These are phyloP conservation scores for Jacana jacana DNA, from an alignment of 2,113 vertebrate species.

Conservation along the genomic window DNA sequence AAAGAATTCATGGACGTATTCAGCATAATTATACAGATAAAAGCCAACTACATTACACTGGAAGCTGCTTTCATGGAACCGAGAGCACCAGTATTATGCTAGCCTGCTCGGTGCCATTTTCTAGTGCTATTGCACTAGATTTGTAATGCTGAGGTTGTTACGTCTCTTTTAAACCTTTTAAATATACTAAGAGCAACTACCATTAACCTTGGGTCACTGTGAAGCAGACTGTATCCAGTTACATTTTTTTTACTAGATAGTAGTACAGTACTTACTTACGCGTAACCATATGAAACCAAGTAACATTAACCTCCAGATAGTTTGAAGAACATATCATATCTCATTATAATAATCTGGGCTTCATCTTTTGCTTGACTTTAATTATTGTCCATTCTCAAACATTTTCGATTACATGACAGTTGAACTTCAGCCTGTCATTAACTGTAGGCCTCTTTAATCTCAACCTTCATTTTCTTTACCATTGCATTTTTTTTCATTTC, in stretches of 20 bases:
- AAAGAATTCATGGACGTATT: constrained; percentile 49
- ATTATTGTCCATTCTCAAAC: constrained; percentile 75
- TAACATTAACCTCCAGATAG: constrained; percentile 72
- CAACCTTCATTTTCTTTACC: constrained; percentile 65
- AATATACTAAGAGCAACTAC: constrained; percentile 66
- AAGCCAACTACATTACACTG: constrained; percentile 1
- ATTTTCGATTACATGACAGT: constrained; percentile 69
- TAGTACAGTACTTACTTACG: constrained; percentile 72
- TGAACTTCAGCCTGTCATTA: constrained; percentile 76
- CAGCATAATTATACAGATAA: constrained; percentile 55
- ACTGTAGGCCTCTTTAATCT: constrained; percentile 67
- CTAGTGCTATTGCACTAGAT: not conserved
- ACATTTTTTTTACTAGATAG: constrained; percentile 72
- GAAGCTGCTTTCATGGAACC: constrained; percentile 25
- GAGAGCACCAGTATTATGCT: not conserved
- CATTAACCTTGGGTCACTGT: constrained; percentile 66
- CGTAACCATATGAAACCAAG: constrained; percentile 69
- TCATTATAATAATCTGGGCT: constrained; percentile 76
- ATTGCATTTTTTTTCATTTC: constrained; percentile 40
- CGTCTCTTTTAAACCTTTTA: constrained; percentile 70
- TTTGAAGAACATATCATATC: constrained; percentile 66
- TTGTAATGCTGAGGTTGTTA: constrained; percentile 53
- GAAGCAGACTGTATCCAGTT: constrained; percentile 65
- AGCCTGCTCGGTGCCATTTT: constrained; percentile 4
- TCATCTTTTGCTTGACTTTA: constrained; percentile 72